These are phyloP conservation scores for Amorpha juglandis DNA, from an alignment of 2,888 invertebrate species.

Conservation along the genomic window DNA sequence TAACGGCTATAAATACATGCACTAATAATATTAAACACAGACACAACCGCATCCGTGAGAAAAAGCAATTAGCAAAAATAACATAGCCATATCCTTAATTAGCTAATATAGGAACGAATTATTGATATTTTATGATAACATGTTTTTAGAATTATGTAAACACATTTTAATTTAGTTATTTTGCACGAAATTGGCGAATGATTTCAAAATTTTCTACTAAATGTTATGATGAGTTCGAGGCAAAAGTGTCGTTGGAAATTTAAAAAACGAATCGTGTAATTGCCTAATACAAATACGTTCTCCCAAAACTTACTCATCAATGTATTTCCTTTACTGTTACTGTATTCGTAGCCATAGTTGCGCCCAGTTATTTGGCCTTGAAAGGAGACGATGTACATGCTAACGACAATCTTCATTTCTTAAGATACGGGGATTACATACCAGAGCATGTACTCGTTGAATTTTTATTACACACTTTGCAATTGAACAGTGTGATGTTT, in stretches of 20 bases:
- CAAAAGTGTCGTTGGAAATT: not conserved
- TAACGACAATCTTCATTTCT: constrained; percentile 19
- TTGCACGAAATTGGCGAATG: not conserved
- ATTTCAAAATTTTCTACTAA: constrained; percentile 1
- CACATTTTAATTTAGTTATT: not conserved
- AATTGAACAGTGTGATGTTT: not conserved
- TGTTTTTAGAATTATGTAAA: not conserved
- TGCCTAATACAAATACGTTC: not conserved
- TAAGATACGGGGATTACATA: constrained; percentile 22
- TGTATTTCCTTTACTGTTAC: constrained; percentile 11
- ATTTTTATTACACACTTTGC: constrained; percentile 19
- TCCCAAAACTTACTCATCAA: constrained; percentile 10
- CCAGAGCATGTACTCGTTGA: not conserved
- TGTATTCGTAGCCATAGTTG: constrained; percentile 10
- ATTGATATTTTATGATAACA: constrained; percentile 6
- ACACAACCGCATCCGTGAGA: not conserved
- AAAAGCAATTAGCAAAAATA: constrained; percentile 13
- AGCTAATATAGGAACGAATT: constrained; percentile 1
- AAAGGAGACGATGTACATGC: constrained; percentile 19
- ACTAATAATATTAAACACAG: not conserved
- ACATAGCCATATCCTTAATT: constrained; percentile 15
- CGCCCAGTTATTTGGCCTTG: constrained; percentile 23
- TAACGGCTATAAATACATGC: constrained; percentile 2
- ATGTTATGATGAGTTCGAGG: not conserved
- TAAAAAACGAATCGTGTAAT: no score